These are phyloP conservation scores for Pithys albifrons DNA, from an alignment of 2,113 vertebrate genomes.

Conservation along the genomic window DNA sequence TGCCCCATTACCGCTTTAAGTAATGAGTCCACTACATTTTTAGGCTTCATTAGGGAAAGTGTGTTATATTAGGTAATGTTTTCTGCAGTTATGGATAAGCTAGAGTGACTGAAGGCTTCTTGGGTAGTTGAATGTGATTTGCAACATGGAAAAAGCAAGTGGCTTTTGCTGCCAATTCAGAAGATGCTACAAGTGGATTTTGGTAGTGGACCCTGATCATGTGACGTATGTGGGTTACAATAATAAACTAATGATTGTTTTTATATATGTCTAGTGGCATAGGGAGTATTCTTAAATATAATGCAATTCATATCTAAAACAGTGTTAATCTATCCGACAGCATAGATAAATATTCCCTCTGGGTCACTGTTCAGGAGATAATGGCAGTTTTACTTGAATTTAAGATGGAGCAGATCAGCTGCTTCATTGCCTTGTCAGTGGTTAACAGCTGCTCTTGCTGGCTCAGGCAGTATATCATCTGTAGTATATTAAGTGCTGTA, in stretches of 20 bases:
- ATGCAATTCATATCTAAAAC: not conserved
- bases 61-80: not conserved
- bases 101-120: not conserved
- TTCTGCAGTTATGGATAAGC: not conserved
- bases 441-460: not conserved
- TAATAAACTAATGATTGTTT: not conserved
- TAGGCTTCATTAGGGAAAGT: not conserved
- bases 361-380: not conserved
- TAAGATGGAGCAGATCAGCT: not conserved
- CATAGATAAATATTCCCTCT: not conserved
- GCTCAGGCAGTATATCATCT: not conserved
- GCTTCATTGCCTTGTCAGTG: not conserved
- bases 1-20: not conserved
- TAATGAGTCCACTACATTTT: not conserved
- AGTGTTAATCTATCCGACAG: not conserved
- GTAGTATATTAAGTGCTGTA: not conserved
- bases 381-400: not conserved
- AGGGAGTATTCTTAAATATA: not conserved
- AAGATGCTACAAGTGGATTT: not conserved
- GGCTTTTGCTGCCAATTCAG: not conserved
- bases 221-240: not conserved
- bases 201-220: not conserved
- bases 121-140: not conserved
- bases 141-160: not conserved
- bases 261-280: not conserved